Conservation (phyloP, 2,888 invertebrate species). For the Zele albiditarsus region DNA sequence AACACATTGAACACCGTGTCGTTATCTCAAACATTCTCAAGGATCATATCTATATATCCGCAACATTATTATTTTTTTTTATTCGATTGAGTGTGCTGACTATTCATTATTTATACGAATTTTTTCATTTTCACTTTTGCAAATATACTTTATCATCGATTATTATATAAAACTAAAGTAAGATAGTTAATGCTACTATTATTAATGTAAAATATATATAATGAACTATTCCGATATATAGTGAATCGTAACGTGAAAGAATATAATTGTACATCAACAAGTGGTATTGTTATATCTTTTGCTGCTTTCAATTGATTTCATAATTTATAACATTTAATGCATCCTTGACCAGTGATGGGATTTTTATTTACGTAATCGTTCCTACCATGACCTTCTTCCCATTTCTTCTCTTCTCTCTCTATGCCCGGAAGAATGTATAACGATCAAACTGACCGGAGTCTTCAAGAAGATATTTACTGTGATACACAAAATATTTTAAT, state of each 20-base stretch:
- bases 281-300: slow-evolving; percentile 50
- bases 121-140: slow-evolving; percentile 52
- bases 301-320: slow-evolving; percentile 24
- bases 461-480: slow-evolving; percentile 36
- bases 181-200: slow-evolving; percentile 46
- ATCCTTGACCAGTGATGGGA: slow-evolving; percentile 13
- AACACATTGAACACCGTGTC: slow-evolving; percentile 64
- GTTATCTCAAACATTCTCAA: slow-evolving; percentile 29
- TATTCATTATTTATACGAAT: slow-evolving; percentile 6
- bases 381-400: no score
- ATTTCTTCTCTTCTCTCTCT: neutral
- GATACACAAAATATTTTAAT: neutral
- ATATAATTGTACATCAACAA: slow-evolving; percentile 64
- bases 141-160: slow-evolving; percentile 55
- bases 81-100: neutral
- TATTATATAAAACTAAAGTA: slow-evolving; percentile 53
- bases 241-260: slow-evolving; percentile 63
- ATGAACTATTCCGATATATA: slow-evolving; percentile 40
- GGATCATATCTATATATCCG: neutral
- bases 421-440: slow-evolving; percentile 10
- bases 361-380: neutral
- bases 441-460: slow-evolving; percentile 52
- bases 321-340: slow-evolving; percentile 7
- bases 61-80: neutral
- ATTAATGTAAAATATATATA: slow-evolving; percentile 38